Evolutionary conservation across 2,888 invertebrate species (phyloP), one percentile per base, ranked within the genome.

Genomic region (Tipula lateralis): DNA sequence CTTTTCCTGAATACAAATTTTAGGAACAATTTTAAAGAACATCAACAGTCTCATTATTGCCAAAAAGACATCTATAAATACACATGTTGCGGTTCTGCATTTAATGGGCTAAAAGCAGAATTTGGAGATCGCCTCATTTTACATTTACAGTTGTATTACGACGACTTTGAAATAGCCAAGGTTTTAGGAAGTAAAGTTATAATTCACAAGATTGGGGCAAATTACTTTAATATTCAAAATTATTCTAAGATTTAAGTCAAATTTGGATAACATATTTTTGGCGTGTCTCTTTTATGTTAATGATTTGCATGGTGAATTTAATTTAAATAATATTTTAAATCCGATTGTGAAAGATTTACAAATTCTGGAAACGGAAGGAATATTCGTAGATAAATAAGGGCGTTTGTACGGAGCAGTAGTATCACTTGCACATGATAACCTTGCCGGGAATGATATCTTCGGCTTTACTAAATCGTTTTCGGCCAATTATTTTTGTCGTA

Each of bases 151-250:
- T 16, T 50, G 12, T 50, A 50, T 50, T 50, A 50, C 19, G 50
- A 50, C 12, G 50, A 50, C 50, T 50, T 50, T 50, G 50, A 50
- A 12, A 50, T 50, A 24, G 29, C 19, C 19, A 80, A 80, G 2
- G 19, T 80, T 80, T 80, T 80, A 29, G 2, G 83, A 24, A 83
- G 39, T 12, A 83, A 83, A 19, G 36, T 39, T 12, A 39, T 36
- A 24, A 83, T 83, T 32, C 83, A 83, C 39, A 83, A 83, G 24
- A 19, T 83, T n/a, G 39, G 83, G 3, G 83, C 39, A 4, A 29
- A 39, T 3, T 83, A 83, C 39, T 83, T 83, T 83, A 83, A 19
- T 9, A 39, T 83, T 39, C 19, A 16, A 32, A 83, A 83, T 83
- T 36, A 5, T 24, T 39, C 83, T 13, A 12, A 19, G 19, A 0